Evolutionary conservation across 2,797 vertebrate species (phyloP), one percentile per base, ranked within the genome.

Genomic region (Notolabrus celidotus): DNA sequence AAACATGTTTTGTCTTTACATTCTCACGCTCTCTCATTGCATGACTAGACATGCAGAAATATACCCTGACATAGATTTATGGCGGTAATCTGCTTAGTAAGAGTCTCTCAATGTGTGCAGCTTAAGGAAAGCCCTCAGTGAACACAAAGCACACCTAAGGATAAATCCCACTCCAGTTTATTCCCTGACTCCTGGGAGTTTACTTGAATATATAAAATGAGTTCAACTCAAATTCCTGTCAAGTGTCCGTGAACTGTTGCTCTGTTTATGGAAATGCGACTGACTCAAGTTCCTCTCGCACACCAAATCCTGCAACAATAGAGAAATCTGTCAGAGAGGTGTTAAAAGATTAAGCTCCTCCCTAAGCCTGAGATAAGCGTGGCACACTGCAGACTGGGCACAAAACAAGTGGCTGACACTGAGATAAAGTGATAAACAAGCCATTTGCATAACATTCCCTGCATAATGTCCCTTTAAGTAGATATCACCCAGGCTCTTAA

Each of bases 11-110:
- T 80, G 63, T n/a, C 58, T 69, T 57, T 56, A 54, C 72, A 88
- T 88, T 88, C 81, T 87, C 87, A 89, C 72, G 71, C 58, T 79
- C 56, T 74, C 22, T 36, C 43, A 50, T 39, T 84, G 63, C 77
- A 90, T 88, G 77, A 90, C 81, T 78, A 78, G 86, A 90, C 80
- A 74, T 72, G 67, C 85, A 83, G 67, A 89, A 86, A 78, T 67
- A 74, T 67, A 86, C 88, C 74, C 85, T 85, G 90, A 91, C 92
- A 89, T 51, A 92, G 83, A 92, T 92, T 90, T 80, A 84, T 67
- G 16, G 67, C 62, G 42, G 65, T 93, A 91, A 93, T 94, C 91
- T 92, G 58, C 85, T 93, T 93, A 93, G 82, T 84, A 87, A 85
- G 71, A 62, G 82, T 81, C 62, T 86, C 67, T 66, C 23, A 61